Evolutionary conservation across 2,113 vertebrate genomes (phyloP).

Genomic region (Steatornis caripensis): DNA sequence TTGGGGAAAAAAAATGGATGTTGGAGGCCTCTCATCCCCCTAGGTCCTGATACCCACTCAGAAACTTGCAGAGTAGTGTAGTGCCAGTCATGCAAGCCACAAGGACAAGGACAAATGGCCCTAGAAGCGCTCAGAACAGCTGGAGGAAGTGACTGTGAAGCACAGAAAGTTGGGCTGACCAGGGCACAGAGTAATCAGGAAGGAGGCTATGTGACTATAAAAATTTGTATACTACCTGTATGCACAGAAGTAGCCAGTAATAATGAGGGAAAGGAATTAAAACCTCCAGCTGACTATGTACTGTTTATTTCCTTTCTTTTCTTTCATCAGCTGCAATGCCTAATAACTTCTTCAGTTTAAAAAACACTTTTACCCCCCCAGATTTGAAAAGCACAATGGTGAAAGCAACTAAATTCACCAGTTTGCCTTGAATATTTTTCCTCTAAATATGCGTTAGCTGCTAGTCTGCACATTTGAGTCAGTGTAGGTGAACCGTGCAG

Average conservation of each 20-base stretch:
- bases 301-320: neutral
- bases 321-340: neutral
- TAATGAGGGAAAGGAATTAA: neutral
- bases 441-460: neutral
- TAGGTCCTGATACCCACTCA: neutral
- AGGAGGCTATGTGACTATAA: neutral
- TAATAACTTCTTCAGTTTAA: neutral
- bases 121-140: neutral
- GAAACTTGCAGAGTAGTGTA: neutral
- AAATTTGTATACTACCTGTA: neutral
- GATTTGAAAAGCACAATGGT: neutral
- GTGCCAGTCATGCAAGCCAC: accelerated
- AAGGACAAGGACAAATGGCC: neutral
- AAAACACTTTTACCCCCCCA: neutral
- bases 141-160: neutral
- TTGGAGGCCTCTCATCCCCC: neutral
- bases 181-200: neutral
- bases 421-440: neutral
- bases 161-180: neutral
- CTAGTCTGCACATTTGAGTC: neutral
- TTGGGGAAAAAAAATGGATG: neutral
- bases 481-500: neutral
- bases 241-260: no score
- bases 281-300: accelerated
- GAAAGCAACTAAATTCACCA: neutral